Evolutionary conservation across 2,888 invertebrate genomes (phyloP), one percentile per base, ranked within the genome.

Genomic region (Galerucella nymphaeae): DNA sequence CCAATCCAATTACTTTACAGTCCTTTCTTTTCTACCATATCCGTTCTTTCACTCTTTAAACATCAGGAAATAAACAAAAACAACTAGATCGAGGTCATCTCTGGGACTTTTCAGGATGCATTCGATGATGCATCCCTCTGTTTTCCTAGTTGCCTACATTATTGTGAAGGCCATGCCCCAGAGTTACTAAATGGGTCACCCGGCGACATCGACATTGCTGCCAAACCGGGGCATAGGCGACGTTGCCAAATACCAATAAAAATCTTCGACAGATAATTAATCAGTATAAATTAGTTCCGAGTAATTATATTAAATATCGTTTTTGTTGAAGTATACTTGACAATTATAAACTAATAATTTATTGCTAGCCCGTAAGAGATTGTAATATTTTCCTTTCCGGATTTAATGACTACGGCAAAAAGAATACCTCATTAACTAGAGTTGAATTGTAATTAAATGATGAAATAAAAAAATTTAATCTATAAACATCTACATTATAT

Each of bases 91-190:
- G 68, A 68, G 68, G 68, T 68, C 68, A 61, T 68, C 38, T 18
- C 66, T 30, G 66, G 66, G 66, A 18, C 23, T 66, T 66, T 68
- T 61, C 68, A 68, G 68, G 53, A 68, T 68, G 68, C 68, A 68
- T 18, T 68, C 61, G 61, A 68, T 68, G 61, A 68, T 68, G 68
- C 68, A 48, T 59, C 68, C 48, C 62, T 38, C 48, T 41, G 48
- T 41, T 42, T 59, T 38, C 16, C 61, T 16, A n/a, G 16, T 41
- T 45, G 16, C 61, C 45, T 30, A 30, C n/a, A 61, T 23, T 23
- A 50, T 48, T 61, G 18, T 42, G 67, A 67, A 67, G 67, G 67
- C 58, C 68, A 68, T 59, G 13, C 48, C 61, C 41, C 61, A 62
- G 42, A n/a, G 42, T 62, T 16, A 13, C 61, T 18, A 68, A 68